Evolutionary conservation across 2,797 vertebrate species (phyloP).

Genomic region (Petrocephalus schoutedeni): DNA sequence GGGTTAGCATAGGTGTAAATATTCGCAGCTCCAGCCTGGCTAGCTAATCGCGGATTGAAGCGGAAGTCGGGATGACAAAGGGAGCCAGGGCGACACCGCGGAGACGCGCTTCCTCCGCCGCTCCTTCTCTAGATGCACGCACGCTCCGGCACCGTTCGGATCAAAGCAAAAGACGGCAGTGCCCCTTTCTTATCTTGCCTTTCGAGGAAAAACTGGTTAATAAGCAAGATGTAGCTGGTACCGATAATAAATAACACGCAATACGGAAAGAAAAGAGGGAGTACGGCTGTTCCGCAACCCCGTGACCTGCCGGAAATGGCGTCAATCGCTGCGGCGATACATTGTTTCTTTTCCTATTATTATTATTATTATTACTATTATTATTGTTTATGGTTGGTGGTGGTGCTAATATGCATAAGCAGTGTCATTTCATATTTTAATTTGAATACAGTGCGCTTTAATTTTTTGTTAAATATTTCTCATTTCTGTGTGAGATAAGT

Average conservation of each 20-base stretch:
- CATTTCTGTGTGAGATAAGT: background rate
- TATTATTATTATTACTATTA: background rate
- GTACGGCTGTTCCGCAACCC: constrained; percentile 13
- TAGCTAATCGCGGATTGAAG: constrained; percentile 46
- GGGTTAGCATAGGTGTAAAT: background rate
- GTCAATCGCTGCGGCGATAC: constrained; percentile 10
- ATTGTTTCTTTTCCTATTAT: background rate
- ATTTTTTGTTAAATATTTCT: background rate
- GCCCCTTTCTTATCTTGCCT: background rate
- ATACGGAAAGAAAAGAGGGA: constrained; percentile 11
- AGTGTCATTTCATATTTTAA: background rate
- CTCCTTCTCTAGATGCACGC: background rate
- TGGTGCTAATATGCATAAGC: background rate
- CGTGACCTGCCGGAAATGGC: constrained; percentile 30
- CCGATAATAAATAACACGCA: constrained; percentile 16
- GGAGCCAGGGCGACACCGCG: constrained; percentile 47
- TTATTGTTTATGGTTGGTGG: background rate
- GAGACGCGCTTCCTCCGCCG: background rate
- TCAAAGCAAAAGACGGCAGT: background rate
- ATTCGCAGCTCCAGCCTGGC: background rate
- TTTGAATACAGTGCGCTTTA: background rate
- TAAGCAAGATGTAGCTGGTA: background rate
- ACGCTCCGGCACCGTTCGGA: background rate
- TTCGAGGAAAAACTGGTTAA: constrained; percentile 12
- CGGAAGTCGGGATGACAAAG: constrained; percentile 74